These are phyloP conservation scores for Coregonus clupeaformis DNA, from an alignment of 2,113 vertebrate species.

Conservation along the genomic window DNA sequence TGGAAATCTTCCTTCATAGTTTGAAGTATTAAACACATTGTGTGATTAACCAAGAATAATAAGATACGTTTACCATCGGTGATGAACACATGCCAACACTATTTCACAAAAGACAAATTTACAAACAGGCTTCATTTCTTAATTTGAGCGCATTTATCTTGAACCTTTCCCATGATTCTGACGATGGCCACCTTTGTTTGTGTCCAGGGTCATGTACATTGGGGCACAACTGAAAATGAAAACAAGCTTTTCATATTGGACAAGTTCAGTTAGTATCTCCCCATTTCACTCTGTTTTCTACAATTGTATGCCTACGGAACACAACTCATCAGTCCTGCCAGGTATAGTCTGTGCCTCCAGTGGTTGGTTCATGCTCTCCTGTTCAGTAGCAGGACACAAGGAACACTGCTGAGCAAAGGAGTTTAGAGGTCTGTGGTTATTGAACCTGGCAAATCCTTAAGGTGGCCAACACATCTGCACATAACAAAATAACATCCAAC, in stretches of 20 bases:
- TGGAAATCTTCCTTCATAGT: conserved; percentile 32
- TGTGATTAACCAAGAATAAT: conserved; percentile 41
- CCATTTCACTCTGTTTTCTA: neutral
- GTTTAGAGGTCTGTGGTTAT: conserved; percentile 11
- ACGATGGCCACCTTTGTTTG: neutral
- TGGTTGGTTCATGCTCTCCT: conserved; percentile 32
- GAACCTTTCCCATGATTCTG: conserved; percentile 5
- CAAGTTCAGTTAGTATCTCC: too few relatives aligned
- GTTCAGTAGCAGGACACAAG: conserved; percentile 18
- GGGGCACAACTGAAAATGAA: too few relatives aligned
- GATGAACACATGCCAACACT: conserved; percentile 53
- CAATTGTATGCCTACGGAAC: conserved; percentile 6
- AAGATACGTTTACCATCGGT: conserved; percentile 55
- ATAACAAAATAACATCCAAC: conserved; percentile 30
- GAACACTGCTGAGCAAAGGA: neutral
- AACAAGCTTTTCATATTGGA: too few relatives aligned
- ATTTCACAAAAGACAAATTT: conserved; percentile 57
- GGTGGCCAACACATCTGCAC: conserved; percentile 22
- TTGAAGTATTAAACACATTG: conserved; percentile 39
- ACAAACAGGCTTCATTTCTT: conserved; percentile 42
- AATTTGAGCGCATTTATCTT: conserved; percentile 15
- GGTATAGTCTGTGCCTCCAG: neutral
- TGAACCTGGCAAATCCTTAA: conserved; percentile 26
- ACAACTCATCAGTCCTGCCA: conserved; percentile 17
- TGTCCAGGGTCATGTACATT: neutral